Base-by-base conservation (phyloP, 2,797 vertebrate genomes). In the Sebastes trivittatus region DNA sequence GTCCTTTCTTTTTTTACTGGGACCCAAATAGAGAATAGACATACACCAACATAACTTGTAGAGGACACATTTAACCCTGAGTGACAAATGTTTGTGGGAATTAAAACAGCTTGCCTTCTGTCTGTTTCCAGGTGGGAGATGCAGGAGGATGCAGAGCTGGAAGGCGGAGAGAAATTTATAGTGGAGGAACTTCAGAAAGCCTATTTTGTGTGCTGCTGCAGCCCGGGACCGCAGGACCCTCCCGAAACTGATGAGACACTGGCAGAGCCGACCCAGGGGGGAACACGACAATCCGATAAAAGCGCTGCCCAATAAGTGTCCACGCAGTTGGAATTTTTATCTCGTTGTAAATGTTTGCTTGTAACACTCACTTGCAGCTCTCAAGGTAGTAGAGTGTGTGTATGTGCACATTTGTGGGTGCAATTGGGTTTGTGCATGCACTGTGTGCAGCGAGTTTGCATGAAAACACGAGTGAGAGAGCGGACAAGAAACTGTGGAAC, bases 91-190 rank as follows among this genome's bases (percentile, higher is more conserved):
- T 75, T 71, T 71, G 59, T 77, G 67, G 52, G 65, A 64, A 64
- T 75, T 80, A 58, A 89, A 82, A 83, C 76, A 68, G 36, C 60
- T 75, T n/a, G 73, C 69, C n/a, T 76, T 84, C 25, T 80, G 56
- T 63, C 36, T 80, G 36, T 88, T 96, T 96, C 89, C 96, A 99
- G 98, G 91, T 99, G 98, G 97, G 98, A 99, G 93, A 97, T 98
- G 96, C 97, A 94, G 91, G 95, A 97, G 38, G 94, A 80, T 49
- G 96, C 96, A 30, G 93, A 79, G 88, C 94, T 99, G 82, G 96
- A 97, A 89, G 96, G 97, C 5, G 96, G 96, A 78, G 98, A 98
- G 88, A 95, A 94, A 87, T 72, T 78, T 65, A 96, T 98, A 92
- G 91, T 97, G 82, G 94, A 97, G 85, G 94, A 96, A 74, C 95